A percentile compares a stretch with the other conserved stretches of the same genome.
These are phyloP conservation scores for Hyperopisus bebe DNA, from an alignment of 2,113 vertebrate genomes.

Conservation along the genomic window DNA sequence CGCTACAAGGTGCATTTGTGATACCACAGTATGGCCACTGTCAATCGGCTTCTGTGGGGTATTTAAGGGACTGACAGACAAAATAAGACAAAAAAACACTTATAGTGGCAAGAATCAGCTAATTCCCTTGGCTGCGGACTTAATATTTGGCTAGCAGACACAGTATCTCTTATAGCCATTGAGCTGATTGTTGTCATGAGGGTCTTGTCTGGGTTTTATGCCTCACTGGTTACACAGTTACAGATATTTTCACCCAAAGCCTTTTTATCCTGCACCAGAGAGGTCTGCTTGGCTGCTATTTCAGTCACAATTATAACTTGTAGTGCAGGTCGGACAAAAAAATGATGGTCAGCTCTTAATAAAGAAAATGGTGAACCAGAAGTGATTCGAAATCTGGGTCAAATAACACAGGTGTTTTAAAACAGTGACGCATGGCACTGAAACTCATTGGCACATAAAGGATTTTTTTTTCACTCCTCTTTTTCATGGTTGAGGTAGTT, in stretches of 20 bases:
- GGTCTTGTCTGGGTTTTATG: background rate
- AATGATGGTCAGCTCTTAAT: background rate
- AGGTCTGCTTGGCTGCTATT: background rate
- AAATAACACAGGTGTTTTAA: background rate
- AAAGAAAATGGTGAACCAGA: background rate
- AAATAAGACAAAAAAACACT: background rate
- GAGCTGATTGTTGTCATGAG: background rate
- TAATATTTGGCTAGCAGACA: background rate
- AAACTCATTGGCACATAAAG: background rate
- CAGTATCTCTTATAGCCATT: background rate
- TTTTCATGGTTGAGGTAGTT: background rate
- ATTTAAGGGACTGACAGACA: background rate
- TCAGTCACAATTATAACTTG: background rate
- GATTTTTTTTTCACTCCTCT: background rate
- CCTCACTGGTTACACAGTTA: background rate
- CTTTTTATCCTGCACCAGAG: background rate
- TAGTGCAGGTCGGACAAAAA: background rate
- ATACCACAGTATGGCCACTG: background rate
- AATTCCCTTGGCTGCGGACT: background rate
- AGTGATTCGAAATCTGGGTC: background rate
- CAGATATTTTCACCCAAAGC: background rate
- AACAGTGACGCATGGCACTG: background rate
- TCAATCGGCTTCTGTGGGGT: background rate
- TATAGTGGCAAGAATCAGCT: background rate
- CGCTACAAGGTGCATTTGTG: background rate